A percentile compares a stretch with the other conserved stretches of the same genome.
Conservation (phyloP, 2,113 vertebrate species). For the Seriola dumerili region DNA sequence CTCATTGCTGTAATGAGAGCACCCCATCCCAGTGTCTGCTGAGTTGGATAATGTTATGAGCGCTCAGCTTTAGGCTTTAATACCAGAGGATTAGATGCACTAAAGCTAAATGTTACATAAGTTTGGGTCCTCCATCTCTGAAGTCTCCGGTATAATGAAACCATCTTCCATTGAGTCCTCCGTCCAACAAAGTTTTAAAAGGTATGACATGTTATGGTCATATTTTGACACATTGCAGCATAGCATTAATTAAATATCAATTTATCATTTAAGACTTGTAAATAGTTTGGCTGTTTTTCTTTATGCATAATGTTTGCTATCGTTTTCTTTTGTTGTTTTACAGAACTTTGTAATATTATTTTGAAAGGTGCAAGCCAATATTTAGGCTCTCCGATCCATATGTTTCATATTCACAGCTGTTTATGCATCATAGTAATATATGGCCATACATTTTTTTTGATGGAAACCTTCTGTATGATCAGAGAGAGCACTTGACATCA, state of each 20-base stretch:
- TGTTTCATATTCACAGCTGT: background rate
- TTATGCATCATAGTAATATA: background rate
- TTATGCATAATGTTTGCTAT: background rate
- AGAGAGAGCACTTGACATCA: background rate
- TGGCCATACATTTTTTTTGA: background rate
- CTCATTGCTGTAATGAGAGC: constrained; percentile 67
- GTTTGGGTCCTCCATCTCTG: constrained; percentile 15
- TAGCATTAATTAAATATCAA: background rate
- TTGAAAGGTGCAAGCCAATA: background rate
- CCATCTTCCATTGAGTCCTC: background rate
- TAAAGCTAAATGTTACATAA: constrained; percentile 49
- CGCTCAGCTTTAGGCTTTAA: constrained; percentile 46
- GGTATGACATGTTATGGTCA: background rate
- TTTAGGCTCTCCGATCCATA: background rate
- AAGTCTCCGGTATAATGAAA: background rate
- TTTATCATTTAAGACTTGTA: background rate
- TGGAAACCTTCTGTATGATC: background rate
- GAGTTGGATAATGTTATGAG: constrained; percentile 62
- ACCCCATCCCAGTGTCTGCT: constrained; percentile 41
- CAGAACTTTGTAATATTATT: background rate
- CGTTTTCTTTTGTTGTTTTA: background rate
- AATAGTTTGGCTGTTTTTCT: background rate
- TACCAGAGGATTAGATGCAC: constrained; percentile 45
- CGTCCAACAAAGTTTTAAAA: background rate
- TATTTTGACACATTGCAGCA: background rate